Evolutionary conservation across 2,113 vertebrate genomes (phyloP), one percentile per base, ranked within the genome.

Genomic region (Steatornis caripensis): DNA sequence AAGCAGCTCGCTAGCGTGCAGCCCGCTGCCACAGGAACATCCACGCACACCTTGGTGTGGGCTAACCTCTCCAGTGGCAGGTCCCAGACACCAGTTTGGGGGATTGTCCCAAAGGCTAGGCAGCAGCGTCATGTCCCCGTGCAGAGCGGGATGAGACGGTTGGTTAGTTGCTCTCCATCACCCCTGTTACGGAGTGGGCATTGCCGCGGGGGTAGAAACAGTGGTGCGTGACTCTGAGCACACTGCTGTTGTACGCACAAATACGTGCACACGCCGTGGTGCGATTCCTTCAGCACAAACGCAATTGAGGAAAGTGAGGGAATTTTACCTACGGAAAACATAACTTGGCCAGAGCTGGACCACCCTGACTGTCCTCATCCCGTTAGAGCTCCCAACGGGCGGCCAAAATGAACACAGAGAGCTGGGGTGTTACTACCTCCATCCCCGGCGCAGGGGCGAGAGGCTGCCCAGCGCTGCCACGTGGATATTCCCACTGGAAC

Each of bases 221-320:
- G 34, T 2, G 19, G 3, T 36, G 26, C 10, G 32, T 20, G 75
- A 2, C 43, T 8, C 0, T 16, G 29, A 77, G 58, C 49, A 39
- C 12, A 0, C 29, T 53, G 41, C 58, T 80, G 12, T 2, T 41
- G 76, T 71, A 45, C 23, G 9, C 51, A 32, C 32, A 14, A 17
- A 27, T 10, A 62, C 0, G 1, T 15, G 39, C 11, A 5, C 12
- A 5, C 4, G 0, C 12, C 29, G 2, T 7, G 11, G 9, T 9
- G n/a, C 18, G 12, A 12, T 6, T 69, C 54, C 68, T 55, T 21
- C 61, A 10, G 26, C 4, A 10, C 23, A 72, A 68, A 8, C 17
- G 34, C 9, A 41, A 11, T 32, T 29, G n/a, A n/a, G n/a, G n/a
- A 69, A 24, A 27, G 21, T 1, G 15, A 51, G 57, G 82, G 48